Conservation (phyloP, 2,888 invertebrate species). For the Entomobrya multifasciata region DNA sequence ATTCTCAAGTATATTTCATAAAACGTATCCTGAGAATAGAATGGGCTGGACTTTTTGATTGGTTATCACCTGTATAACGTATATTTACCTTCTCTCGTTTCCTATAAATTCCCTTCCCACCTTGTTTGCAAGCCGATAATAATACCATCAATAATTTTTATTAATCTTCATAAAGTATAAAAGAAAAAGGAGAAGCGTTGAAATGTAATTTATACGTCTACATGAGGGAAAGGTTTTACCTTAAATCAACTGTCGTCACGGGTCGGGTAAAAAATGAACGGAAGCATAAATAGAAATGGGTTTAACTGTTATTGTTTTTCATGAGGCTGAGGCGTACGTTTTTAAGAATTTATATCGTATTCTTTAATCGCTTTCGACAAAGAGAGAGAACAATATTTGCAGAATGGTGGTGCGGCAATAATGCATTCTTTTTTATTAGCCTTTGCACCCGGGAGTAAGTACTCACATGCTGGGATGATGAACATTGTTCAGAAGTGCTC, state of each 20-base stretch:
- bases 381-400: slow-evolving; percentile 26
- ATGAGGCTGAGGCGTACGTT: slow-evolving; percentile 6
- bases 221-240: not conserved
- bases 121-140: not conserved
- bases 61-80: not conserved
- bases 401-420: slow-evolving; percentile 39
- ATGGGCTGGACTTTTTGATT: not conserved
- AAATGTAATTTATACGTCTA: not conserved
- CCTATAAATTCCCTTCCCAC: not conserved
- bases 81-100: not conserved
- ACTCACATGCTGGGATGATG: slow-evolving; percentile 41
- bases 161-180: slow-evolving; percentile 2
- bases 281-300: slow-evolving; percentile 52
- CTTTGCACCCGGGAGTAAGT: slow-evolving; percentile 43
- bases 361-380: slow-evolving; percentile 8
- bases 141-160: slow-evolving; percentile 18
- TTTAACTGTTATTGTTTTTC: slow-evolving; percentile 57
- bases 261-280: not conserved
- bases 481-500: slow-evolving; percentile 17
- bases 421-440: slow-evolving; percentile 38
- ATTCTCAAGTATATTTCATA: too few species aligned
- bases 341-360: slow-evolving; percentile 42
- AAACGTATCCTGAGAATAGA: not conserved
- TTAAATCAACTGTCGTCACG: slow-evolving; percentile 26
- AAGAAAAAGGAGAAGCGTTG: not conserved